Evolutionary conservation across 2,888 invertebrate species (phyloP).

Genomic region (Idaea straminata): DNA sequence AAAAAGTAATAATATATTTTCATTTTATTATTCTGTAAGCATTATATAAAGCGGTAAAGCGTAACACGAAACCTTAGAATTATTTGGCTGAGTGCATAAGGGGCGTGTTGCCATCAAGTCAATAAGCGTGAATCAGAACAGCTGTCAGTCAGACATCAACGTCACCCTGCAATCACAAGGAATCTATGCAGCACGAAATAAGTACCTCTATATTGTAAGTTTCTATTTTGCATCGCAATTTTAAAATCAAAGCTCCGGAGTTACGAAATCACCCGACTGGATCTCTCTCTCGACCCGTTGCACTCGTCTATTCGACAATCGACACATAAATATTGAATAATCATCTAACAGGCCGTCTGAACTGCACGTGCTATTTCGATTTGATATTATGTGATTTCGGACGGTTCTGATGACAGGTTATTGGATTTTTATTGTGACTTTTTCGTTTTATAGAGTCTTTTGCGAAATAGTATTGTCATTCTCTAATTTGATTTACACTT

Average conservation of each 20-base stretch:
- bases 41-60: too few species aligned
- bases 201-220: not conserved
- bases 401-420: conserved; percentile 13
- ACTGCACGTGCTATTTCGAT: conserved; percentile 25
- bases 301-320: conserved; percentile 56
- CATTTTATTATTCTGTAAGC: too few species aligned
- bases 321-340: conserved; percentile 59
- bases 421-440: conserved; percentile 4
- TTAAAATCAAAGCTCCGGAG: not conserved
- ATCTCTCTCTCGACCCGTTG: conserved; percentile 58
- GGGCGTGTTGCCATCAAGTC: not conserved
- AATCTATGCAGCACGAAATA: not conserved
- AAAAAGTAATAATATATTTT: too few species aligned
- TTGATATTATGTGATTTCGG: conserved; percentile 22
- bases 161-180: not conserved
- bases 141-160: not conserved
- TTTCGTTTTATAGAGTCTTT: not conserved
- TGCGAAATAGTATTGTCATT: not conserved
- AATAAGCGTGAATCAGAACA: not conserved
- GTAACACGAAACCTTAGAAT: too few species aligned
- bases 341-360: conserved; percentile 28
- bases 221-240: not conserved
- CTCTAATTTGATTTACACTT: not conserved
- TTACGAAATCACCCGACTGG: conserved; percentile 29
- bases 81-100: too few species aligned